Evolutionary conservation across 2,797 vertebrate species (phyloP).

Genomic region (Gymnoscopelus microlampas): DNA sequence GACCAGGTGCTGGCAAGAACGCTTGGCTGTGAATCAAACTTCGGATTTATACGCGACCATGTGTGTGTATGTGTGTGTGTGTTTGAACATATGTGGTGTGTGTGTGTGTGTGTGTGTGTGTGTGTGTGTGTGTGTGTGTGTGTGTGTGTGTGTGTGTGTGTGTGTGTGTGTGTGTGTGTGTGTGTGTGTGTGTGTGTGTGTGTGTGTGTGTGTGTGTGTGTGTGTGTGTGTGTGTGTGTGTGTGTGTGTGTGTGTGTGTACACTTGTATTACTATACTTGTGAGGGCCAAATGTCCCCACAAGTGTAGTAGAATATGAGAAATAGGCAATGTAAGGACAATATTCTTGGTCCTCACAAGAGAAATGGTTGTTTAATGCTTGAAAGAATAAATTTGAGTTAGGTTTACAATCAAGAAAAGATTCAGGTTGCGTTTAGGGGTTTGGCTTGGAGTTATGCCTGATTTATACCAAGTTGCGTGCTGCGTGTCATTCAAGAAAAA

Average conservation of each 20-base stretch:
- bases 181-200: constrained; percentile 20
- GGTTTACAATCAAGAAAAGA: too few relatives aligned
- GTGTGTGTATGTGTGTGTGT: constrained; percentile 1
- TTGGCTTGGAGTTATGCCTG: too few relatives aligned
- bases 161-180: constrained; percentile 40
- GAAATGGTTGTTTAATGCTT: too few relatives aligned
- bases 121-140: constrained; percentile 23
- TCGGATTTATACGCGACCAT: constrained; percentile 6
- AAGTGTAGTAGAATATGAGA: too few relatives aligned
- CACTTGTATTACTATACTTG: constrained; percentile 17
- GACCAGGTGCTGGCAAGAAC: constrained; percentile 48
- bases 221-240: constrained; percentile 33
- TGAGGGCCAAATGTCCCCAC: background rate
- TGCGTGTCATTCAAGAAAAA: too few relatives aligned
- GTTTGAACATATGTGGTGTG: background rate
- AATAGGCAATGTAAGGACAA: too few relatives aligned
- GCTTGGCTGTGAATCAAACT: constrained; percentile 44
- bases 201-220: constrained; percentile 15
- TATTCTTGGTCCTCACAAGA: too few relatives aligned
- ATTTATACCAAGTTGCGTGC: background rate
- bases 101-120: background rate
- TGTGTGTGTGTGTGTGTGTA: constrained; percentile 37
- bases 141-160: constrained; percentile 29
- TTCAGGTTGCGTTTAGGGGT: too few relatives aligned
- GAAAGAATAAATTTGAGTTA: too few relatives aligned